Percentiles rank a stretch among this genome's conserved stretches.
phyloP scores from a whole-genome alignment of 2,888 invertebrate species.

The Spisula solida region DNA sequence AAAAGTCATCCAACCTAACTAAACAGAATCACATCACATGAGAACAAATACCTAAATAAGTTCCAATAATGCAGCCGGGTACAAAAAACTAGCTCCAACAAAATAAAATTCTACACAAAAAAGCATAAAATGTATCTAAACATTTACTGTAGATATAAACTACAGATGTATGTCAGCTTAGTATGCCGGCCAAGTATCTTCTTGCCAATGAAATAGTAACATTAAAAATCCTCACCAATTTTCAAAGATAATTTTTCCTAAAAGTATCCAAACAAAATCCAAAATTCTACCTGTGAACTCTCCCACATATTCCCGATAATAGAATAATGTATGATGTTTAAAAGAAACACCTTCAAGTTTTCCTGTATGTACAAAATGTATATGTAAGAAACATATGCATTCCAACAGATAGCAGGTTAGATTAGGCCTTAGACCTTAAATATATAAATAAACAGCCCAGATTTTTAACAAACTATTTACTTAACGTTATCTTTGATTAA shows the following conservation, averaged over 20 bases:
- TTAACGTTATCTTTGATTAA: slow-evolving; percentile 20
- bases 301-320: not conserved
- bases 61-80: too few species aligned
- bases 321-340: not conserved
- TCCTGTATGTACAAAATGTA: not conserved
- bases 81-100: too few species aligned
- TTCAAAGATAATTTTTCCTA: too few species aligned
- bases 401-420: slow-evolving; percentile 7
- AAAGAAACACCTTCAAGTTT: not conserved
- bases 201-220: not conserved
- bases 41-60: too few species aligned
- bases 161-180: not conserved
- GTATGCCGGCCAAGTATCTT: not conserved
- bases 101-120: not conserved
- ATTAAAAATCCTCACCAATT: not conserved
- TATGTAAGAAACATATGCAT: slow-evolving; percentile 16
- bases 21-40: too few species aligned
- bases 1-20: too few species aligned
- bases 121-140: not conserved
- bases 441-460: not conserved
- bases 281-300: not conserved
- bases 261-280: too few species aligned
- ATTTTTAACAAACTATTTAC: slow-evolving; percentile 26
- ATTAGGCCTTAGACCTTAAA: slow-evolving; percentile 9
- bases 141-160: not conserved